Evolutionary conservation across 2,797 vertebrate genomes (phyloP).

Genomic region (Sebastes cheni): DNA sequence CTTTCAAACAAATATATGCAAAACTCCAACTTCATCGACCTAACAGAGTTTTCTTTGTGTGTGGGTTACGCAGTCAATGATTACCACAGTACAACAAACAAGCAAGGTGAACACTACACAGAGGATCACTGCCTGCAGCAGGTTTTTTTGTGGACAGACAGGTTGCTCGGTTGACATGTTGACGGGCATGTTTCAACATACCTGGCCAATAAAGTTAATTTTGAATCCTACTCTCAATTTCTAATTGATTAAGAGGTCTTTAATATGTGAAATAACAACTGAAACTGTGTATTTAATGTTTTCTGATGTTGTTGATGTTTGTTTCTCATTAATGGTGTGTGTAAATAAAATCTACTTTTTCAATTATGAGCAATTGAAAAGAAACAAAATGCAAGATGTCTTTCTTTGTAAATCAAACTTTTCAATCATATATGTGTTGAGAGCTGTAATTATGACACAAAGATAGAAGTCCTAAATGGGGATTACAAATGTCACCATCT

Average conservation of each 20-base stretch:
- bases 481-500: not conserved
- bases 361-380: not conserved
- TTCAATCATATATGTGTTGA: not conserved
- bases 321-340: not conserved
- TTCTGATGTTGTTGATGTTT: not conserved
- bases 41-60: too few species aligned
- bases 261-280: not conserved
- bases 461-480: not conserved
- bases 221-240: not conserved
- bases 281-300: not conserved
- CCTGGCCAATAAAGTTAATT: not conserved
- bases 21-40: not conserved
- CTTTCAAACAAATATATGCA: not conserved
- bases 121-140: too few species aligned
- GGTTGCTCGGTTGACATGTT: too few species aligned
- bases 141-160: too few species aligned
- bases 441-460: not conserved
- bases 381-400: not conserved
- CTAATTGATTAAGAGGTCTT: not conserved
- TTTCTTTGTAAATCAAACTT: not conserved
- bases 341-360: not conserved
- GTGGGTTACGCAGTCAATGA: too few species aligned
- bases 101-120: too few species aligned
- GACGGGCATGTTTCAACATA: too few species aligned
- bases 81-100: too few species aligned